Percentiles rank a stretch among this genome's conserved stretches.
Conservation (phyloP, 2,888 invertebrate species). For the Aleiodes testaceus region DNA sequence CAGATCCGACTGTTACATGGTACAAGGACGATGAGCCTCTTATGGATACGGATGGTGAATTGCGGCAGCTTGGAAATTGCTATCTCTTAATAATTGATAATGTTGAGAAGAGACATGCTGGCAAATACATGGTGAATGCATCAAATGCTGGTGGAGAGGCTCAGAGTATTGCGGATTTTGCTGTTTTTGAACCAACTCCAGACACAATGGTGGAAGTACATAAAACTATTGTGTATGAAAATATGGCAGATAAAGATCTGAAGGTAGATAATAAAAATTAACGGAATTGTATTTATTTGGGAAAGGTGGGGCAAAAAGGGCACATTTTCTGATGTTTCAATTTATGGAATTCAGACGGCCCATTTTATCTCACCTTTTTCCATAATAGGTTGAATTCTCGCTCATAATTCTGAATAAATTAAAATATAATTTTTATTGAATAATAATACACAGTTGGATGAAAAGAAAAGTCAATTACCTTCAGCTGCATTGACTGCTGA, state of each 20-base stretch:
- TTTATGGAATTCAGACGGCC: no score
- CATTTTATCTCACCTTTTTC: no score
- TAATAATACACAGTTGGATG: slow-evolving; percentile 61
- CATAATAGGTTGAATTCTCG: background rate
- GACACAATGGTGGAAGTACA: slow-evolving; percentile 81
- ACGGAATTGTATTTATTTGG: background rate
- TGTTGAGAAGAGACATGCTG: slow-evolving; percentile 81
- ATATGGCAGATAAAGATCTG: slow-evolving; percentile 69
- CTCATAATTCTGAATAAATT: background rate
- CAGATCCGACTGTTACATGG: slow-evolving; percentile 84
- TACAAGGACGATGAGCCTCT: slow-evolving; percentile 81
- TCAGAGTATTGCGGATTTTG: slow-evolving; percentile 86
- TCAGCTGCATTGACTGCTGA: slow-evolving; percentile 65
- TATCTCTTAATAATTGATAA: slow-evolving; percentile 80
- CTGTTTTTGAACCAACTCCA: slow-evolving; percentile 81
- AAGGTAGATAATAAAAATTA: slow-evolving; percentile 56
- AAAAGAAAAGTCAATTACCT: slow-evolving; percentile 64
- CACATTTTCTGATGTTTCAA: no score
- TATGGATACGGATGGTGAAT: slow-evolving; percentile 75
- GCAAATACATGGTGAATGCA: slow-evolving; percentile 84
- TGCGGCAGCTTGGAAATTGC: slow-evolving; percentile 80
- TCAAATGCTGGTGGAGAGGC: slow-evolving; percentile 86
- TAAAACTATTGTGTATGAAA: slow-evolving; percentile 80
- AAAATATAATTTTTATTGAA: background rate
- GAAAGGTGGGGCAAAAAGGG: no score